Evolutionary conservation across 1,140 invertebrate genomes (phyloP).

Genomic region (Eriosoma lanigerum): DNA sequence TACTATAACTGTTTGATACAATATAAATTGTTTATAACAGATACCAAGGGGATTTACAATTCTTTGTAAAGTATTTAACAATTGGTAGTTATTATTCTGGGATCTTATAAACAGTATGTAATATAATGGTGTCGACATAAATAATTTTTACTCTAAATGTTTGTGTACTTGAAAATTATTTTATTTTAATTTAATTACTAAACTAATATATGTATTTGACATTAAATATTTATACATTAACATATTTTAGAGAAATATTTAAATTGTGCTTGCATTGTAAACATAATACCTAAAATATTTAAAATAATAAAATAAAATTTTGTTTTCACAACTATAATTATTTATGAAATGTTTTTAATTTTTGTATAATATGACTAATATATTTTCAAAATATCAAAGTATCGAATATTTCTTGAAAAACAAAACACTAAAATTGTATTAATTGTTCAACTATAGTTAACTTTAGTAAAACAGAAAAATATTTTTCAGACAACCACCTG

Average conservation of each 20-base stretch:
- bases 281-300: not conserved
- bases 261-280: not conserved
- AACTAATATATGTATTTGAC: not conserved
- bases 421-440: not conserved
- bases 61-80: no score
- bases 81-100: no score
- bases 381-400: not conserved
- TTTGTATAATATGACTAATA: not conserved
- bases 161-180: no score
- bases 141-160: no score
- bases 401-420: not conserved
- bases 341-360: not conserved
- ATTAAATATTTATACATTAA: not conserved
- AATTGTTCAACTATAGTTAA: not conserved
- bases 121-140: no score
- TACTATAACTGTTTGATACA: no score
- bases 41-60: no score
- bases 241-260: not conserved
- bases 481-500: no score
- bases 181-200: not conserved
- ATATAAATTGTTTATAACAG: no score
- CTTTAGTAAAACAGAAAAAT: not conserved
- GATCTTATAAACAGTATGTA: no score
- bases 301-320: not conserved
- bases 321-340: not conserved